Base-by-base conservation (phyloP, 2,113 vertebrate genomes). In the Notarius lentiginosus region DNA sequence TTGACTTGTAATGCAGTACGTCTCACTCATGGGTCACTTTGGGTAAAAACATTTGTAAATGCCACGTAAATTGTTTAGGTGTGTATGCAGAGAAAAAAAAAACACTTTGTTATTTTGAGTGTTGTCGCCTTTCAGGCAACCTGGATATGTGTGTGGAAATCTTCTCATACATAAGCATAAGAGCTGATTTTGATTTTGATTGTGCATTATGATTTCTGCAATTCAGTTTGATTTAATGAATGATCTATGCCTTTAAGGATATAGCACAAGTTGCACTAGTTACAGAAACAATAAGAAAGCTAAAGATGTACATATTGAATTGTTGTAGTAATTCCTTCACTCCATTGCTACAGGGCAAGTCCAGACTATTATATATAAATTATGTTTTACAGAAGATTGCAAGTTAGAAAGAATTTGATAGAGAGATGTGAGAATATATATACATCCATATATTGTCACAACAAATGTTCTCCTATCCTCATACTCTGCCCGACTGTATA, bases 61-160 rank as follows among this genome's bases (percentile, higher is more conserved):
- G 66, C 27, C 20, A 68, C 17, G 12, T 68, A 68, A 30, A 68
- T 34, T 6, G 34, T 27, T 70, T 70, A 70, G 27, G 66, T 70
- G 27, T 30, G 14, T 30, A 20, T 10, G 17, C 7, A 47, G 17
- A 41, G 34, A 68, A 61, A 22, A 61, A 20, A 63, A 24, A 66
- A 3, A 34, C 27, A 66, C 8, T 17, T 14, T 34, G 14, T 18
- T 41, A 30, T 47, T 4, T 47, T 72, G 34, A 18, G 34, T 8
- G 7, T 34, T 41, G 68, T 72, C 15, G 7, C 30, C 14, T 7
- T 72, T 72, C 30, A 15, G 66, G 4, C 1, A 34, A 14, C 7
- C n/a, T 68, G n/a, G 27, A 65, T 65, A 68, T 68, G 65, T 30
- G 65, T 66, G 65, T 70, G 66, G 30, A 70, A 70, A 70, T 70